Conservation (phyloP, 2,113 vertebrate genomes). For the Pseudopipra pipra region DNA sequence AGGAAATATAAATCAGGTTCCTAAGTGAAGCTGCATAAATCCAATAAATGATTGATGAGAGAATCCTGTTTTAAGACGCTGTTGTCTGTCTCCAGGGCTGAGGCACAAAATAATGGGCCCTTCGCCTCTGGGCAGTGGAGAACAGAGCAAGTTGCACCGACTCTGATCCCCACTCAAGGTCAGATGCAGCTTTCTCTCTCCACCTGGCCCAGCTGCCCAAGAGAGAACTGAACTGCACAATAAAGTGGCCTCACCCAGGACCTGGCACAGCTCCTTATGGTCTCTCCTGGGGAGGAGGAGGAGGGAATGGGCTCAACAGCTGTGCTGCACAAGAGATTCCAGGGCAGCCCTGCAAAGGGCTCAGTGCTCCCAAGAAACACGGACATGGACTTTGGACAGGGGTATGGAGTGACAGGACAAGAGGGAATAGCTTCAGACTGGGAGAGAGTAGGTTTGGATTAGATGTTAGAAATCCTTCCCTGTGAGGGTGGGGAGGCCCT, state of each 20-base stretch:
- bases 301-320: fast-evolving
- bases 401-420: fast-evolving
- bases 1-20: slow-evolving; percentile 62
- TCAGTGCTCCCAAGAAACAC: fast-evolving
- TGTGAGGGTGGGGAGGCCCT: neutral
- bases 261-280: fast-evolving
- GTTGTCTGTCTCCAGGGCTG: slow-evolving; percentile 17
- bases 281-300: neutral
- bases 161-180: neutral
- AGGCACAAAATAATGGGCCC: neutral
- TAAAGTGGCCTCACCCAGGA: neutral
- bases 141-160: neutral
- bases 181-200: neutral
- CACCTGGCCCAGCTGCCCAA: neutral
- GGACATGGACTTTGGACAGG: neutral
- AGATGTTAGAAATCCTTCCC: neutral
- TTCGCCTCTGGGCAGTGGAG: neutral
- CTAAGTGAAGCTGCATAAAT: slow-evolving; percentile 63
- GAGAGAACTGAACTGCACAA: neutral
- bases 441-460: neutral
- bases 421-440: neutral
- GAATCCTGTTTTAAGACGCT: slow-evolving; percentile 3
- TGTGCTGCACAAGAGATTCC: neutral
- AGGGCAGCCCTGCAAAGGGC: neutral
- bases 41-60: slow-evolving; percentile 68